A percentile compares a stretch with the other conserved stretches of the same genome.
Conservation (phyloP, 2,888 invertebrate species). For the Andrena marginata region DNA sequence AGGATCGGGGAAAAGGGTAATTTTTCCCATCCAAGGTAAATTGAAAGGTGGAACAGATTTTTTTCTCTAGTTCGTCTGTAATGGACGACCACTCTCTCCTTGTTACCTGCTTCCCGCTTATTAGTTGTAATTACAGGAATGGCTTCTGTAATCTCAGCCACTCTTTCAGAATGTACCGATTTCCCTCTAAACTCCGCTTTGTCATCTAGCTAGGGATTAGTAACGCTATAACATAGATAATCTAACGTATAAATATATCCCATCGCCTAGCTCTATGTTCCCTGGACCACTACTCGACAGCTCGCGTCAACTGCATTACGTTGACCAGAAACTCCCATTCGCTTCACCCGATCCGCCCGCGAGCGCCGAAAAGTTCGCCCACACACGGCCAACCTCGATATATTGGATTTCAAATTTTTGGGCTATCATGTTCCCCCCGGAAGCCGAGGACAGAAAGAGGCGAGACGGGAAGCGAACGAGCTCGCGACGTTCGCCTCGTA, state of each 20-base stretch:
- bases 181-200: no score
- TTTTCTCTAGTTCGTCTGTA: not conserved
- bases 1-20: conserved; percentile 1
- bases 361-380: not conserved
- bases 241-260: no score
- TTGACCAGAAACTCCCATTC: not conserved
- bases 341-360: not conserved
- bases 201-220: no score
- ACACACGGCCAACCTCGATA: not conserved
- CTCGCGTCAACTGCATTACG: not conserved
- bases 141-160: not conserved
- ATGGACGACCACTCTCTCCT: not conserved
- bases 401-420: conserved; percentile 32
- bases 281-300: no score
- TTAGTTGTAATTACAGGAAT: conserved; percentile 4
- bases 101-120: not conserved
- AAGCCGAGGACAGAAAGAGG: not conserved
- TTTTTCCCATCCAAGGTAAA: conserved; percentile 6
- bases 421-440: conserved; percentile 19
- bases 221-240: no score
- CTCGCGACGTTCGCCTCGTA: not conserved
- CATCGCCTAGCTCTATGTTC: no score
- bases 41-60: conserved; percentile 2
- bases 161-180: no score
- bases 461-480: conserved; percentile 1